Conservation (phyloP, 2,888 invertebrate species). For the Ectemnius cavifrons region DNA sequence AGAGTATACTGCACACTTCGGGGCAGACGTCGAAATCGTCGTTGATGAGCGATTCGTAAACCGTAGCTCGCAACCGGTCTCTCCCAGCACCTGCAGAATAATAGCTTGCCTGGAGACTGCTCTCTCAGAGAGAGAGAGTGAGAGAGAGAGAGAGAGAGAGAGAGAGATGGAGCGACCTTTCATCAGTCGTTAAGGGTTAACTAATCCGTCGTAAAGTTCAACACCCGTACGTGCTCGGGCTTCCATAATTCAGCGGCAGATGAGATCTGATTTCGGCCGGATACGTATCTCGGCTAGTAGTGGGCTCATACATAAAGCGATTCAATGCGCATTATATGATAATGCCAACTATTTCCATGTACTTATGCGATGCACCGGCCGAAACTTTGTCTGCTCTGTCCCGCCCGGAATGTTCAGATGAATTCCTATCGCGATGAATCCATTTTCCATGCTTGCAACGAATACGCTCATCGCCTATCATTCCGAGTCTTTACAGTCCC, state of each 20-base stretch:
- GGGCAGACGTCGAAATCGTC: constrained; percentile 2
- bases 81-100: constrained; percentile 35
- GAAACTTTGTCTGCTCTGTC: too few species aligned
- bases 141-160: too few species aligned
- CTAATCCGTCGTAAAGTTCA: constrained; percentile 53
- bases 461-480: too few species aligned
- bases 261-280: constrained; percentile 49
- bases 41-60: not conserved
- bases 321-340: constrained; percentile 29
- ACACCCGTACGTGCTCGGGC: constrained; percentile 30
- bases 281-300: constrained; percentile 27
- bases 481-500: too few species aligned
- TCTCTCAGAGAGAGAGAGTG: constrained; percentile 9
- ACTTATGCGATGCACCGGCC: too few species aligned
- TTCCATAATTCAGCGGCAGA: constrained; percentile 50
- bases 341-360: constrained; percentile 26
- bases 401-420: too few species aligned
- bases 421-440: too few species aligned
- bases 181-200: constrained; percentile 41
- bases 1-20: not conserved
- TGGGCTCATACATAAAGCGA: constrained; percentile 1
- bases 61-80: not conserved
- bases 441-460: too few species aligned
- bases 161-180: constrained; percentile 7
- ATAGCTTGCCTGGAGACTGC: constrained; percentile 21